Evolutionary conservation across 2,888 invertebrate genomes (phyloP), one percentile per base, ranked within the genome.

Genomic region (Cetonia aurata): DNA sequence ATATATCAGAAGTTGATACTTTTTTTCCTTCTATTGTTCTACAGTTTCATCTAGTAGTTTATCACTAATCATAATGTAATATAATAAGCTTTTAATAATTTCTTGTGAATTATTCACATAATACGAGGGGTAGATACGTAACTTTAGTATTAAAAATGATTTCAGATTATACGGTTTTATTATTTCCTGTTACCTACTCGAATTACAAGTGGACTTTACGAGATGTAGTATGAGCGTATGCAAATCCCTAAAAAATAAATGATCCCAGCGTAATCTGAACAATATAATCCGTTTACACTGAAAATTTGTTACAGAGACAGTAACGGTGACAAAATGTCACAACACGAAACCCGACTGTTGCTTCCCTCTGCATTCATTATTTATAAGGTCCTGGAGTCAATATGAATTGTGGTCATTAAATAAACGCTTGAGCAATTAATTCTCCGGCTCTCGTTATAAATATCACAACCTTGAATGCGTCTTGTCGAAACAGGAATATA

Each of bases 361-460:
- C 59, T 69, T 59, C 52, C 69, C 41, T n/a, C n/a, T 50, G 52
- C 48, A 46, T 69, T 69, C 67, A 68, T 46, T 69, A 69, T 69
- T 69, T 60, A 69, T 60, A 57, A 57, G 31, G 50, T n/a, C 37
- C 46, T 15, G 19, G 57, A 69, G 41, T 59, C 52, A 41, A 69
- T 59, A 69, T 59, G 59, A 59, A 69, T 69, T 59, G 69, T 50
- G 42, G 69, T 25, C 60, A 52, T 69, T 69, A 69, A 69, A 69
- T 69, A 59, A 59, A 69, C 37, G 69, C 50, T 59, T 59, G 62
- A 69, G 69, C 62, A 62, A 69, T 69, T 69, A 69, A 69, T 69
- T 69, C 52, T 53, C 44, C 41, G 42, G 59, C 60, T 68, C 48
- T 19, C 37, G 48, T 52, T 68, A 68, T 68, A 68, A 68, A 60